Evolutionary conservation across 2,797 vertebrate genomes (phyloP).

Genomic region (Dermochelys coriacea): DNA sequence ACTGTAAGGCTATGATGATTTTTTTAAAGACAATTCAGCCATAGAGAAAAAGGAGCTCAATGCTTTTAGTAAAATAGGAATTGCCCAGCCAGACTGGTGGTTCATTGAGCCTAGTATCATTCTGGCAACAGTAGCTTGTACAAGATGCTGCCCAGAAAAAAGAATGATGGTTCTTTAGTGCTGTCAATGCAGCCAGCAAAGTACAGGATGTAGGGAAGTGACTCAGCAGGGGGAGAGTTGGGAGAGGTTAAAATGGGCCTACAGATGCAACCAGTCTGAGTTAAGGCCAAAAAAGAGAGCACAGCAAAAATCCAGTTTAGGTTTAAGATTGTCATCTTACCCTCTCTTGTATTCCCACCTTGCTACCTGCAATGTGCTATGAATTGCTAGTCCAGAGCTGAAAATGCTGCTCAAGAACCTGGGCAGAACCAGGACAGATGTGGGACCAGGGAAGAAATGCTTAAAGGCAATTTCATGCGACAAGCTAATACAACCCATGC

Average conservation of each 20-base stretch:
- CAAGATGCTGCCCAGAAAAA: neutral
- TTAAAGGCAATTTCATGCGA: slow-evolving; percentile 20
- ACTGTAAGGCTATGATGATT: neutral
- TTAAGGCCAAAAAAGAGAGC: neutral
- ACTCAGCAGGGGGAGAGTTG: neutral
- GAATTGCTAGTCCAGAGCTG: neutral
- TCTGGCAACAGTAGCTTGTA: neutral
- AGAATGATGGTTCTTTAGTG: neutral
- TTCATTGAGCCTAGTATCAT: neutral
- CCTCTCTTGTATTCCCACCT: neutral
- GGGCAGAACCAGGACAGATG: neutral
- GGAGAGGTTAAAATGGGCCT: slow-evolving; percentile 2
- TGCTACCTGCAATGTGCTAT: neutral
- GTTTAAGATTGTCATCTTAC: slow-evolving; percentile 33
- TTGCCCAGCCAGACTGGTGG: neutral
- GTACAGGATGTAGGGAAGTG: neutral
- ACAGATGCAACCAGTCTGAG: neutral
- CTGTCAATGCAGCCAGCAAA: neutral
- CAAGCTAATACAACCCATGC: neutral
- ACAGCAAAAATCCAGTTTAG: slow-evolving; percentile 34
- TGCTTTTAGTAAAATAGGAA: neutral
- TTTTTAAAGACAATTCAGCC: neutral
- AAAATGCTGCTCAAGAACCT: neutral
- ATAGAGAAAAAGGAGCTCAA: neutral
- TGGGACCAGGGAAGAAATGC: neutral